phyloP scores from a whole-genome alignment of 2,797 vertebrate genomes.

The Trachops cirrhosus region DNA sequence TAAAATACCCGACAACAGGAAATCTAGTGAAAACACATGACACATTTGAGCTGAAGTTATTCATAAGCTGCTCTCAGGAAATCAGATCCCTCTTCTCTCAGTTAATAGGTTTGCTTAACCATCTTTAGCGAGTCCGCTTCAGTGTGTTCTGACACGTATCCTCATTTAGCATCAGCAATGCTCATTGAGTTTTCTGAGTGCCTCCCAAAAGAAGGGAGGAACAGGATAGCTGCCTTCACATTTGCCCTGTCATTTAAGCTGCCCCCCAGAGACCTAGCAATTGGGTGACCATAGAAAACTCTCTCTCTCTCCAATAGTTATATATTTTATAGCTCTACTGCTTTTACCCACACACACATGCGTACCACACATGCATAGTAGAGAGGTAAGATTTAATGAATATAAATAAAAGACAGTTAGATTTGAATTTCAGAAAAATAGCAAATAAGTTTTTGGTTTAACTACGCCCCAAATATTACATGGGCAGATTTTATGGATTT shows the following conservation, averaged over 20 bases:
- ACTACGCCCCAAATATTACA: not conserved
- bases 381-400: not conserved
- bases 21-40: not conserved
- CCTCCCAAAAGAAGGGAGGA: not conserved
- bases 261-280: not conserved
- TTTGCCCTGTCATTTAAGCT: not conserved
- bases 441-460: not conserved
- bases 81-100: not conserved
- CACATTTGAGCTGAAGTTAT: not conserved
- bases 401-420: not conserved
- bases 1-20: not conserved
- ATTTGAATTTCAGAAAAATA: not conserved
- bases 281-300: not conserved
- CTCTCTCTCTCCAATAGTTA: not conserved
- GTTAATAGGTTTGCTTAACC: not conserved
- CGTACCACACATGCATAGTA: not conserved
- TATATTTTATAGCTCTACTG: not conserved
- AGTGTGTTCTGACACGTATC: not conserved
- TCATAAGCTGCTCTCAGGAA: not conserved
- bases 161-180: not conserved
- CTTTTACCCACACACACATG: not conserved
- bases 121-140: not conserved
- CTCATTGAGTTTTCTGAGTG: not conserved
- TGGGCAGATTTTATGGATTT: not conserved
- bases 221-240: not conserved